These are phyloP conservation scores for Nerophis lumbriciformis DNA, from an alignment of 2,113 vertebrate species.

Conservation along the genomic window DNA sequence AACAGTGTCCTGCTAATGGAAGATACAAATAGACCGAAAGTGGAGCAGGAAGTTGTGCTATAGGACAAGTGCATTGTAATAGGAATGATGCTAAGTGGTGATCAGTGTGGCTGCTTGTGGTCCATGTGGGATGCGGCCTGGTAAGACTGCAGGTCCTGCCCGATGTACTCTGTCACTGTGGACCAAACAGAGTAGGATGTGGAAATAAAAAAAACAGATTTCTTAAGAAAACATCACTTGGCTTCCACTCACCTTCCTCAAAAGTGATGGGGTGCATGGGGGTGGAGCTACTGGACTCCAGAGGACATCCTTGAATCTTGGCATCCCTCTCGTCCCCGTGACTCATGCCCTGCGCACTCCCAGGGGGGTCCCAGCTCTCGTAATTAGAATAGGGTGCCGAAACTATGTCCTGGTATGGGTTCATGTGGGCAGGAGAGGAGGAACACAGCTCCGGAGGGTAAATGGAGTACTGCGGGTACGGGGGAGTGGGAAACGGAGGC, in stretches of 20 bases:
- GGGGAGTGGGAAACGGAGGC: conserved; percentile 64
- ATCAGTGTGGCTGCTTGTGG: conserved; percentile 64
- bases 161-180: conserved; percentile 75
- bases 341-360: conserved; percentile 30
- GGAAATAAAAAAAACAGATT: neutral
- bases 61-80: conserved; percentile 42
- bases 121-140: conserved; percentile 60
- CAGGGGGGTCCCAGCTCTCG: conserved; percentile 66
- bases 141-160: conserved; percentile 71
- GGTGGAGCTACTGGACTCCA: conserved; percentile 63
- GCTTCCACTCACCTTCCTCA: conserved; percentile 69
- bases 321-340: conserved; percentile 45
- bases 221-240: neutral
- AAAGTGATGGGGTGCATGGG: conserved; percentile 75
- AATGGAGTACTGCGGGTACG: conserved; percentile 61
- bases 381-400: conserved; percentile 61
- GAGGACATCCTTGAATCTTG: conserved; percentile 63
- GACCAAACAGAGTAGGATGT: conserved; percentile 16
- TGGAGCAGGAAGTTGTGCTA: conserved; percentile 21
- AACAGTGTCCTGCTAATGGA: conserved; percentile 43
- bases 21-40: conserved; percentile 24
- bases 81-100: conserved; percentile 26
- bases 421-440: conserved; percentile 57
- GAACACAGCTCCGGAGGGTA: conserved; percentile 67
- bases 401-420: conserved; percentile 65